These are phyloP conservation scores for Cyphomyrus plagiostoma DNA, from an alignment of 2,113 vertebrate genomes.

Conservation along the genomic window DNA sequence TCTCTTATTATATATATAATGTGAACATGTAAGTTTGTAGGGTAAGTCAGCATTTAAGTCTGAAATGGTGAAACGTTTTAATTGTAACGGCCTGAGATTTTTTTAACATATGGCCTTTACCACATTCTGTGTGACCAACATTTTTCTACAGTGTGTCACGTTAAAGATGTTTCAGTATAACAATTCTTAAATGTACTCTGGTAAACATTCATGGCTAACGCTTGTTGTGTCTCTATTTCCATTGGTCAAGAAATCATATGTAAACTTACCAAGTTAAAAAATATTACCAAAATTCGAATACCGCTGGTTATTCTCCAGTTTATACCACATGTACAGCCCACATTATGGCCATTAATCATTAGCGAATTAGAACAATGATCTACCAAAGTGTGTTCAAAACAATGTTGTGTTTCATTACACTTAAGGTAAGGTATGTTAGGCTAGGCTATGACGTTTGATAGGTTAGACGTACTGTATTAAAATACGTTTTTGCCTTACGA, in stretches of 20 bases:
- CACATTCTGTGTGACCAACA: background rate
- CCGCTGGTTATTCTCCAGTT: background rate
- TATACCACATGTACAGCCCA: background rate
- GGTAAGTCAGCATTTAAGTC: background rate
- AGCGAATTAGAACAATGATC: background rate
- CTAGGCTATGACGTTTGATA: background rate
- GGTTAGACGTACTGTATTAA: background rate
- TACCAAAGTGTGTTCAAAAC: background rate
- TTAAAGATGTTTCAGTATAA: background rate
- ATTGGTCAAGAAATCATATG: background rate
- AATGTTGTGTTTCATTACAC: background rate
- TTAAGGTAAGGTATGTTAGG: too few species aligned
- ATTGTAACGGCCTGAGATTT: background rate
- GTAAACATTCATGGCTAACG: background rate
- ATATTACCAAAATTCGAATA: background rate
- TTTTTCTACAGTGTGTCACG: background rate
- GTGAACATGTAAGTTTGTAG: background rate
- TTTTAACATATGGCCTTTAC: background rate
- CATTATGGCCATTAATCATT: background rate
- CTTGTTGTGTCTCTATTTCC: background rate
- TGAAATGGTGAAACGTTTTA: background rate
- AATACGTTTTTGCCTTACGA: background rate
- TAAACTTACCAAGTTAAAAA: background rate
- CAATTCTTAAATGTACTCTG: background rate
- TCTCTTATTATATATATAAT: background rate